phyloP scores from a whole-genome alignment of 2,797 vertebrate genomes.

The Poliocrania exsul region DNA sequence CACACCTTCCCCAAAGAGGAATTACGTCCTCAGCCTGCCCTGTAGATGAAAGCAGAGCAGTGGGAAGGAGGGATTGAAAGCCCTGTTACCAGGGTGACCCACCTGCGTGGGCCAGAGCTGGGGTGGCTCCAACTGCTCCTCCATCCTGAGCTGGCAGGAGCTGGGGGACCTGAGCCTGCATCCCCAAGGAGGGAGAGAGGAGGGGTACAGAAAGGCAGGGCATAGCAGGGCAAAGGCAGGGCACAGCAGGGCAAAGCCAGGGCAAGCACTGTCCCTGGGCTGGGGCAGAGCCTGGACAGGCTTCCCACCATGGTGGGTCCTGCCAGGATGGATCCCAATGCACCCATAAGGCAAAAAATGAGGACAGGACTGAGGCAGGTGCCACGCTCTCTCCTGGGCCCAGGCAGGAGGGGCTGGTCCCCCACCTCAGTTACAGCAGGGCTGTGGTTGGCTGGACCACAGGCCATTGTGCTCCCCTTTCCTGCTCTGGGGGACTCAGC shows the following conservation, averaged over 20 bases:
- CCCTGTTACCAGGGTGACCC: conserved; percentile 65
- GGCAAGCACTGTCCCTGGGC: not conserved
- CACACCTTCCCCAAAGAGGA: not conserved
- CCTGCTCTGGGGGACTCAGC: not conserved
- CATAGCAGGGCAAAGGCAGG: not conserved
- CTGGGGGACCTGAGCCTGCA: not conserved
- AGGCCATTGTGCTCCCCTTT: not conserved
- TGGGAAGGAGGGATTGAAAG: conserved; percentile 22
- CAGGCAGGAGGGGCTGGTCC: not conserved
- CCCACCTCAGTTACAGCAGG: not conserved
- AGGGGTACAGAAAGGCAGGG: not conserved
- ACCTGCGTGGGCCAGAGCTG: not conserved
- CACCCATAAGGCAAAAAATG: not conserved
- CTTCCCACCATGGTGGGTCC: not conserved
- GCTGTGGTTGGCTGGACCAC: not conserved
- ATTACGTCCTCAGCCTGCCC: not conserved
- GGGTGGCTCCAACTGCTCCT: conserved; percentile 23
- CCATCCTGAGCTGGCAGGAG: not conserved
- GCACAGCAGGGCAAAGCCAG: not conserved
- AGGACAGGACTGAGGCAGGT: not conserved
- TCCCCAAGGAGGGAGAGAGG: not conserved
- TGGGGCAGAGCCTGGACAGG: not conserved
- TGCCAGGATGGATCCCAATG: not conserved
- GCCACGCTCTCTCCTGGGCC: rapidly evolving
- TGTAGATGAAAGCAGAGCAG: not conserved